Percentiles rank a stretch among this genome's conserved stretches.
Evolutionary conservation across 2,888 invertebrate genomes (phyloP).

Genomic region (Nycteola revayana): DNA sequence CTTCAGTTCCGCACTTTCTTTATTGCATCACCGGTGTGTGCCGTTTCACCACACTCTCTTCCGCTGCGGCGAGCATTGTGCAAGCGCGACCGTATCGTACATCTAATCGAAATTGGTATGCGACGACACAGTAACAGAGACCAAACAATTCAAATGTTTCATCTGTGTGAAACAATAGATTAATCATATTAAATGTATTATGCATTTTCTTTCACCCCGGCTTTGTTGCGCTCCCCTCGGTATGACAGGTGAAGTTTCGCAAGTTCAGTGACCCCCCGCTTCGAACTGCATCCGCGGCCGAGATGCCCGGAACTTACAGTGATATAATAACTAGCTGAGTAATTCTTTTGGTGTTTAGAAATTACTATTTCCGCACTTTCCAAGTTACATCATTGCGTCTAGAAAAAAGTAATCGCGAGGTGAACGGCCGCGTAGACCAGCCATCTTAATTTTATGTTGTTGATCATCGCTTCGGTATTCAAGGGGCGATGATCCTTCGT

Average conservation of each 20-base stretch:
- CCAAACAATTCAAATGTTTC: not conserved
- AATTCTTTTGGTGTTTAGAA: constrained; percentile 61
- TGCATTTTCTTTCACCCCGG: constrained; percentile 64
- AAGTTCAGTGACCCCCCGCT: constrained; percentile 72
- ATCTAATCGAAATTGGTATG: constrained; percentile 52
- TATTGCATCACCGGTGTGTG: constrained; percentile 73
- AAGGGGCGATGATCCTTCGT: constrained; percentile 75
- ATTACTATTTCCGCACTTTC: constrained; percentile 77
- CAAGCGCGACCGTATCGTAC: constrained; percentile 48
- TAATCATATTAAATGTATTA: too few relatives aligned
- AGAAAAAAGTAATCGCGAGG: constrained; percentile 58
- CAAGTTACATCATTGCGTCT: constrained; percentile 70
- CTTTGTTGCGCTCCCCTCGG: constrained; percentile 51
- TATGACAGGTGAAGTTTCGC: constrained; percentile 74
- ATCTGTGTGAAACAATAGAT: too few relatives aligned
- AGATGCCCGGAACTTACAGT: constrained; percentile 61
- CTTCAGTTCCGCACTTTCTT: constrained; percentile 81
- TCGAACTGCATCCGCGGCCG: constrained; percentile 54
- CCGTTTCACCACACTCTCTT: constrained; percentile 76
- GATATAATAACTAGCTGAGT: constrained; percentile 65
- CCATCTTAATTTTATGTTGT: constrained; percentile 53
- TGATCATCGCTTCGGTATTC: constrained; percentile 68
- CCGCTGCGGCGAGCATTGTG: constrained; percentile 64
- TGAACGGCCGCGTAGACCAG: constrained; percentile 63
- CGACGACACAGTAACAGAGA: constrained; percentile 37